phyloP scores from a whole-genome alignment of 2,113 vertebrate species.

The Connochaetes taurinus region DNA sequence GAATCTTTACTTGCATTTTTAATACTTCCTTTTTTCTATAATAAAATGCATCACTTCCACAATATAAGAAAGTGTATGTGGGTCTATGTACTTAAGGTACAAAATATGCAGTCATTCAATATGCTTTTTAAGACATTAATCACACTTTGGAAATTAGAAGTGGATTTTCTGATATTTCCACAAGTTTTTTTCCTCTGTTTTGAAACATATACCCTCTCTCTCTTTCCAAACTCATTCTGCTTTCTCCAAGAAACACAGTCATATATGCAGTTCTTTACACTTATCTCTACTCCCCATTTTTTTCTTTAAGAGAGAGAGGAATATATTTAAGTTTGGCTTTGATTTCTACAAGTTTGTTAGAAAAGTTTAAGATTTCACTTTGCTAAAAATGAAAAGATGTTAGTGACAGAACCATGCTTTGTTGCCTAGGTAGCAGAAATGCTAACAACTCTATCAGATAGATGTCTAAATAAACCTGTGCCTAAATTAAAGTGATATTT shows the following conservation, averaged over 20 bases:
- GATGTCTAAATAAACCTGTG: constrained; percentile 39
- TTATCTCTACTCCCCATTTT: not conserved
- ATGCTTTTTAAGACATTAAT: not conserved
- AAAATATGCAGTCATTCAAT: not conserved
- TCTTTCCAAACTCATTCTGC: not conserved
- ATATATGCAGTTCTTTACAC: not conserved
- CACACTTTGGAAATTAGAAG: not conserved
- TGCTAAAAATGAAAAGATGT: constrained; percentile 50
- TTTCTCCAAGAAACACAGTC: not conserved
- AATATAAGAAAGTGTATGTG: not conserved
- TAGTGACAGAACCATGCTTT: constrained; percentile 3
- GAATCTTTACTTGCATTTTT: not conserved
- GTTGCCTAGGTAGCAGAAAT: constrained; percentile 64
- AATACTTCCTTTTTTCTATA: not conserved
- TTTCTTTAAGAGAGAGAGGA: not conserved
- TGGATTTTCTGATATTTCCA: not conserved
- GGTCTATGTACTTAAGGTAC: not conserved
- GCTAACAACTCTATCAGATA: constrained; percentile 12
- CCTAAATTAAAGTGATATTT: constrained; percentile 24
- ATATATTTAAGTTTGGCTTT: constrained; percentile 25
- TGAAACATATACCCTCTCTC: not conserved
- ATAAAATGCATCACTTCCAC: not conserved
- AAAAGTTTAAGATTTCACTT: constrained; percentile 41
- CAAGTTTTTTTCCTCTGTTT: not conserved
- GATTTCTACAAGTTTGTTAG: constrained; percentile 43